A percentile compares a stretch with the other conserved stretches of the same genome.
Evolutionary conservation across 1,140 invertebrate species (phyloP).

Genomic region (Diorhabda carinulata): DNA sequence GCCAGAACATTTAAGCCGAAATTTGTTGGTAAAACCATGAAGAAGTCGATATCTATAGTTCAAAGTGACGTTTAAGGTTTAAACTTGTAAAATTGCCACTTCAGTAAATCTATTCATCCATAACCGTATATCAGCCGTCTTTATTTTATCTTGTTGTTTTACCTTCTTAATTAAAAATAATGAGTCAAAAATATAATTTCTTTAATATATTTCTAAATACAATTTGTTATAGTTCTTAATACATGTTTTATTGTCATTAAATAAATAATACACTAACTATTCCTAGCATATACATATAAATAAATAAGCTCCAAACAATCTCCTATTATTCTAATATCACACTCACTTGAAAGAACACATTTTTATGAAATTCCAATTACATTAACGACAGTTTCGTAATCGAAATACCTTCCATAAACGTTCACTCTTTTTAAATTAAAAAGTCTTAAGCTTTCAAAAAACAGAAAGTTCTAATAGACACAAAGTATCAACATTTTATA

Average conservation of each 20-base stretch:
- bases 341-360: constrained; percentile 15
- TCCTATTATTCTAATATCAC: constrained; percentile 17
- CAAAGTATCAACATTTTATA: constrained; percentile 9
- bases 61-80: no score
- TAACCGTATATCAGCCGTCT: no score
- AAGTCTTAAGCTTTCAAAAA: constrained; percentile 8
- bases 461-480: constrained; percentile 8
- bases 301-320: constrained; percentile 11
- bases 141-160: no score
- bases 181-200: no score
- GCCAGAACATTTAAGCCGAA: no score
- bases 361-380: background rate
- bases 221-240: no score
- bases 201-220: no score
- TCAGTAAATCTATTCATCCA: no score
- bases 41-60: no score
- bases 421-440: background rate
- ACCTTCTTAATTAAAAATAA: no score
- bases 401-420: background rate
- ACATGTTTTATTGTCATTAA: background rate
- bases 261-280: background rate
- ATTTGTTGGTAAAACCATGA: no score
- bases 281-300: constrained; percentile 5
- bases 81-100: no score
- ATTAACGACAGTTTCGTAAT: background rate